A percentile compares a stretch with the other conserved stretches of the same genome.
phyloP scores from a whole-genome alignment of 2,888 invertebrate genomes.

The Conops quadrifasciatus region DNA sequence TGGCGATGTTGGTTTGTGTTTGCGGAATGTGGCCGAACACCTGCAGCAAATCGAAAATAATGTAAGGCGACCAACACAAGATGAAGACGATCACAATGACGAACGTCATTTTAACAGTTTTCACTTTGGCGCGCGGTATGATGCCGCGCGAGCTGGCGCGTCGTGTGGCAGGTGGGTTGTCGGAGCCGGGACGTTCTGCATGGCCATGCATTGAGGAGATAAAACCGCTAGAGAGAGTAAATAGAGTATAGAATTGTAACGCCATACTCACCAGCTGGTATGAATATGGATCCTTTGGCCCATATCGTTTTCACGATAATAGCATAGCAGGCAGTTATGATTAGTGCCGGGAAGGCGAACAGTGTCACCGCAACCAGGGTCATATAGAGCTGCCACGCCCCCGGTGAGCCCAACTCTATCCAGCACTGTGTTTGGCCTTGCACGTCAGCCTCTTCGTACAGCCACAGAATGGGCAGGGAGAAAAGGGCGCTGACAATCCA shows the following conservation, averaged over 20 bases:
- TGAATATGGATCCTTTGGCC: slow-evolving; percentile 72
- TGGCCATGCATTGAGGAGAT: background rate
- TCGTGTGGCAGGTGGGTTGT: slow-evolving; percentile 69
- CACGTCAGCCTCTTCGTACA: slow-evolving; percentile 81
- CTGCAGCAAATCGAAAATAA: slow-evolving; percentile 89
- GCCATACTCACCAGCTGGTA: slow-evolving; percentile 56
- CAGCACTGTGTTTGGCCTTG: slow-evolving; percentile 86
- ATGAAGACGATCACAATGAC: slow-evolving; percentile 95
- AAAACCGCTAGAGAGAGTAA: background rate
- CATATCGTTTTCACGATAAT: slow-evolving; percentile 93
- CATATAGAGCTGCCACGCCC: slow-evolving; percentile 90
- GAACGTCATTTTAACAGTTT: slow-evolving; percentile 97
- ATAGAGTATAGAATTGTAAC: background rate
- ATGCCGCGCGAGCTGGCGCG: slow-evolving; percentile 91
- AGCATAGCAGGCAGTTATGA: slow-evolving; percentile 89
- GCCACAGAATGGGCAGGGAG: slow-evolving; percentile 81
- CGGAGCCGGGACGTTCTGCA: slow-evolving; percentile 58
- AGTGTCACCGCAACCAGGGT: slow-evolving; percentile 81
- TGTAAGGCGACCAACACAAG: slow-evolving; percentile 94
- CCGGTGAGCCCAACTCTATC: slow-evolving; percentile 80
- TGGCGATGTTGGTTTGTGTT: slow-evolving; percentile 82
- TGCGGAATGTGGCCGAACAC: slow-evolving; percentile 84
- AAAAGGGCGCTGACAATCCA: slow-evolving; percentile 86
- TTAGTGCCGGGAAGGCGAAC: slow-evolving; percentile 85
- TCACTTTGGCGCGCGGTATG: slow-evolving; percentile 94